Conservation (phyloP, 2,888 invertebrate genomes). For the Tachina fera region DNA sequence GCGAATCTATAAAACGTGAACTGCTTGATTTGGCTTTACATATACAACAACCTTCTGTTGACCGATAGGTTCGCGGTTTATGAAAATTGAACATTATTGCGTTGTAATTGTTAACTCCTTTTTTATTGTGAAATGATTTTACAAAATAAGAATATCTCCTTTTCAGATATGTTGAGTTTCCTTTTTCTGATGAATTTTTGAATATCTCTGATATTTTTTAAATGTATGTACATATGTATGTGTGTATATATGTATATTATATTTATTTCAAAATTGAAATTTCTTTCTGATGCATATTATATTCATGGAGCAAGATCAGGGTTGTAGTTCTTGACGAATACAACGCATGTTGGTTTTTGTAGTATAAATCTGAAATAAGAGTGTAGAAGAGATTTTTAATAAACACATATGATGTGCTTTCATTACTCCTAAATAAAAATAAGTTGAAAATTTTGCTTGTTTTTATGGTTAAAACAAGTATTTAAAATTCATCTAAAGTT, state of each 20-base stretch:
- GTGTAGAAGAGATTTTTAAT: background rate
- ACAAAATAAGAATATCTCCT: slow-evolving; percentile 84
- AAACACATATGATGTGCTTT: background rate
- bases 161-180: slow-evolving; percentile 77
- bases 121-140: background rate
- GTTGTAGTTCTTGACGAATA: slow-evolving; percentile 17
- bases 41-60: slow-evolving; percentile 92
- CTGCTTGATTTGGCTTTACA: slow-evolving; percentile 94
- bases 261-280: background rate
- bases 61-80: slow-evolving; percentile 93
- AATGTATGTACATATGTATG: no score
- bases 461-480: no score
- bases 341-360: slow-evolving; percentile 18
- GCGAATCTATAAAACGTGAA: slow-evolving; percentile 92
- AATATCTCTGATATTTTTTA: no score
- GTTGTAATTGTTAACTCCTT: background rate
- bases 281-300: background rate
- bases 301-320: background rate
- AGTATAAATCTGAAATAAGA: slow-evolving; percentile 26
- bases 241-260: background rate
- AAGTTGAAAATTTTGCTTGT: no score
- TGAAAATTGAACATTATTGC: slow-evolving; percentile 91
- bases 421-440: no score
- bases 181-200: background rate
- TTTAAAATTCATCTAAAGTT: no score